Conservation (phyloP, 2,888 invertebrate species). For the Muschampia plurimacula region DNA sequence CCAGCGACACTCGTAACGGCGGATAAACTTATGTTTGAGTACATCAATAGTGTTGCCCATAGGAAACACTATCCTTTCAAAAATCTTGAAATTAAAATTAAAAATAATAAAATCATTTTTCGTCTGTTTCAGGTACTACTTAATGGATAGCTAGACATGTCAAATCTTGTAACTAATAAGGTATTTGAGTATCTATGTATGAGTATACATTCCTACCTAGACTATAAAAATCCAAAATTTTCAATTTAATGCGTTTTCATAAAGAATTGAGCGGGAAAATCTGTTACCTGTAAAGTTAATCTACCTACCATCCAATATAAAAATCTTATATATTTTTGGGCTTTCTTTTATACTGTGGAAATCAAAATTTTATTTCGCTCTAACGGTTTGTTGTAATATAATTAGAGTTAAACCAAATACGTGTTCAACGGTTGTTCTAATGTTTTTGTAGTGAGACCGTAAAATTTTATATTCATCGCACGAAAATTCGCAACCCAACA, state of each 20-base stretch:
- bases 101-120: background rate
- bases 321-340: no score
- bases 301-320: no score
- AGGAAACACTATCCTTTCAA: background rate
- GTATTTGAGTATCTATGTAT: no score
- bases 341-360: no score
- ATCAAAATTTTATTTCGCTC: no score
- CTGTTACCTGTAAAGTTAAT: no score
- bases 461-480: constrained; percentile 1
- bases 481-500: background rate
- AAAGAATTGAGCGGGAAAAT: no score
- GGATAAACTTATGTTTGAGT: background rate
- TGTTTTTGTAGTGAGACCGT: background rate
- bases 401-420: background rate
- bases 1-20: constrained; percentile 3
- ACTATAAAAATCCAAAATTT: no score
- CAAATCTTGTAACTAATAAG: background rate
- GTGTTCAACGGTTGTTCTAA: background rate
- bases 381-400: background rate
- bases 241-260: no score
- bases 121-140: background rate
- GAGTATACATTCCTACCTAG: no score
- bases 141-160: background rate
- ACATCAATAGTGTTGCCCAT: constrained; percentile 1
- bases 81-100: no score